Conservation (phyloP, 2,113 vertebrate species). For the Hypomesus transpacificus region DNA sequence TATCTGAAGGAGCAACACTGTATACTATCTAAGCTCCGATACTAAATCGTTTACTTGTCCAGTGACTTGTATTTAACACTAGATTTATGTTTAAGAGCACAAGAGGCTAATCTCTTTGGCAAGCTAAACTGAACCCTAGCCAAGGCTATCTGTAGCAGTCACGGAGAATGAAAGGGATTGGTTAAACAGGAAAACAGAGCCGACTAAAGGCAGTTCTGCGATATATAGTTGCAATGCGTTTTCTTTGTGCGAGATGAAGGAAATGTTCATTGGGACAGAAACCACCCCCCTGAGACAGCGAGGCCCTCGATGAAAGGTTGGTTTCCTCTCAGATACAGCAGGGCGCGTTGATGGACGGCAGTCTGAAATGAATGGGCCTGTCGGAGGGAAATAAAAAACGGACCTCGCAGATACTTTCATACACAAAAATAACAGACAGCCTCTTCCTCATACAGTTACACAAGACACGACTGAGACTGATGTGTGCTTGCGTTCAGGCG, state of each 20-base stretch:
- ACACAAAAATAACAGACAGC: slow-evolving; percentile 54
- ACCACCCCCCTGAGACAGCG: slow-evolving; percentile 23
- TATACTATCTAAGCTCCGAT: slow-evolving; percentile 40
- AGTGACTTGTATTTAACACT: slow-evolving; percentile 56
- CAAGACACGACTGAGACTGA: slow-evolving; percentile 65
- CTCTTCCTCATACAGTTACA: slow-evolving; percentile 52
- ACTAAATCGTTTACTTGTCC: slow-evolving; percentile 41
- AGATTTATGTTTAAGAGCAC: slow-evolving; percentile 66
- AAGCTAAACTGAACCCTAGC: slow-evolving; percentile 54
- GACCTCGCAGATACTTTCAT: slow-evolving; percentile 58
- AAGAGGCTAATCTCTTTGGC: slow-evolving; percentile 61
- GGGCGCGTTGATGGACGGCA: slow-evolving; percentile 55
- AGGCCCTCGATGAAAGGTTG: slow-evolving; percentile 36
- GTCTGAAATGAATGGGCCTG: slow-evolving; percentile 55
- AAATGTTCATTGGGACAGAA: slow-evolving; percentile 54
- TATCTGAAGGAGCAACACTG: slow-evolving; percentile 32
- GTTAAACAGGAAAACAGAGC: slow-evolving; percentile 41
- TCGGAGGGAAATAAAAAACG: slow-evolving; percentile 19
- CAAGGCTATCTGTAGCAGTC: slow-evolving; percentile 56
- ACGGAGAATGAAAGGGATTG: slow-evolving; percentile 36
- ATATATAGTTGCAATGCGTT: slow-evolving; percentile 35
- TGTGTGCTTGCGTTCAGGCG: slow-evolving; percentile 59
- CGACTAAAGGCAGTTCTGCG: slow-evolving; percentile 13
- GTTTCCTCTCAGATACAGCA: slow-evolving; percentile 65
- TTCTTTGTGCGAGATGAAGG: slow-evolving; percentile 46